Evolutionary conservation across 2,113 vertebrate species (phyloP), one percentile per base, ranked within the genome.

Genomic region (Pithys albifrons): DNA sequence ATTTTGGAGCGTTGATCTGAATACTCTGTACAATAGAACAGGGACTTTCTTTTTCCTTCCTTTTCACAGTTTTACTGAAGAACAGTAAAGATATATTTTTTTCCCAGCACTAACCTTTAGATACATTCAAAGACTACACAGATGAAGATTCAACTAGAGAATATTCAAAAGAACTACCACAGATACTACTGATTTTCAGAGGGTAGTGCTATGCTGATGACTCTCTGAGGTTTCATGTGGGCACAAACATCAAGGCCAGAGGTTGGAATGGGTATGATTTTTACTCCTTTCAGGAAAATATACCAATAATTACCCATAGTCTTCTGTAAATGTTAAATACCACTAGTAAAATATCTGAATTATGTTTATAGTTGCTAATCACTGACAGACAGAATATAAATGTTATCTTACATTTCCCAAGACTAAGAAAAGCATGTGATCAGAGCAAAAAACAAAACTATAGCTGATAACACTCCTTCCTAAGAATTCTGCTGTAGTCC

Each of bases 381-480:
- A 64, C 4, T 76, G 6, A 4, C 20, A 54, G 19, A 61, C 14
- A 86, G 58, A 87, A 45, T 3, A 28, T 48, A 4, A 4, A 41
- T 46, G 13, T 49, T 46, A 58, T 29, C 28, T 37, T 73, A 55
- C 3, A 20, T 65, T 69, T 85, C 51, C 23, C 45, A 70, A 55
- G 10, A 37, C 10, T 13, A 51, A n/a, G 8, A 37, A 51, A 85
- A 55, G 9, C 0, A 0, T 7, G 5, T 59, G 64, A 37, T 49
- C 15, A 76, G 28, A 76, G 27, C 58, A 49, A 14, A 45, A 10
- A 39, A 39, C 6, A 46, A 67, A 87, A 64, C 12, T 24, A 8
- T 23, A 77, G 19, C 7, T 61, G 57, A 7, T 71, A 66, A 43
- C 35, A 22, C 5, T 64, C n/a, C 54, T 55, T 49, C 29, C 8